These are phyloP conservation scores for Flexamia atlantica DNA, from an alignment of 2,888 invertebrate species.

Conservation along the genomic window DNA sequence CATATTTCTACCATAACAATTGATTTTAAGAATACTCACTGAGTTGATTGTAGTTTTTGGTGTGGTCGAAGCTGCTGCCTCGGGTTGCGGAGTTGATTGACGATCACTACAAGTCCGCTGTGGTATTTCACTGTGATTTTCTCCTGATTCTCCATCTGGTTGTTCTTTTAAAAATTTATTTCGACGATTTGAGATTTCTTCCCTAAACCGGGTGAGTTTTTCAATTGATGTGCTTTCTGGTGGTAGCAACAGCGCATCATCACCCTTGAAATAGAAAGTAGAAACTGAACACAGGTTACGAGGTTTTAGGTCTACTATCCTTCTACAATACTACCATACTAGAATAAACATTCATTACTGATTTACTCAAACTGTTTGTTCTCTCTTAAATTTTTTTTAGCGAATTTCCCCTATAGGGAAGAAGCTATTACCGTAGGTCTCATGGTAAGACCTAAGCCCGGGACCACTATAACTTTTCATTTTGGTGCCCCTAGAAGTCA, in stretches of 20 bases:
- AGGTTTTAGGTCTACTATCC: too few species aligned
- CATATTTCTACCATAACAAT: neutral
- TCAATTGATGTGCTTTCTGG: conserved; percentile 59
- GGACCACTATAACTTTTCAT: too few species aligned
- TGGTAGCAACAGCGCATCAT: conserved; percentile 63
- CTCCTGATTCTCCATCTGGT: neutral
- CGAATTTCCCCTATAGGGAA: too few species aligned
- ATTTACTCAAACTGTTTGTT: too few species aligned
- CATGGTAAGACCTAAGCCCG: too few species aligned
- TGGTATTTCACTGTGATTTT: neutral
- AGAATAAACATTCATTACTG: too few species aligned
- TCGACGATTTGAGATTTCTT: conserved; percentile 59
- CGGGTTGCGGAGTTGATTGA: conserved; percentile 29
- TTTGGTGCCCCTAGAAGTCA: too few species aligned
- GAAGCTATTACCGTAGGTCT: too few species aligned
- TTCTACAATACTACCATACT: too few species aligned
- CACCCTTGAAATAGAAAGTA: conserved; percentile 52
- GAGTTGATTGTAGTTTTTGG: neutral
- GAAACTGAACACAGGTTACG: too few species aligned
- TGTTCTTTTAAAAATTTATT: conserved; percentile 29
- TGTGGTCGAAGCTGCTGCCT: neutral
- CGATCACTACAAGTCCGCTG: neutral
- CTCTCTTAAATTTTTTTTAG: too few species aligned
- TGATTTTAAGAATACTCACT: neutral
- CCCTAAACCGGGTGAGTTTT: conserved; percentile 54